phyloP scores from a whole-genome alignment of 2,113 vertebrate genomes.

The Conger conger region DNA sequence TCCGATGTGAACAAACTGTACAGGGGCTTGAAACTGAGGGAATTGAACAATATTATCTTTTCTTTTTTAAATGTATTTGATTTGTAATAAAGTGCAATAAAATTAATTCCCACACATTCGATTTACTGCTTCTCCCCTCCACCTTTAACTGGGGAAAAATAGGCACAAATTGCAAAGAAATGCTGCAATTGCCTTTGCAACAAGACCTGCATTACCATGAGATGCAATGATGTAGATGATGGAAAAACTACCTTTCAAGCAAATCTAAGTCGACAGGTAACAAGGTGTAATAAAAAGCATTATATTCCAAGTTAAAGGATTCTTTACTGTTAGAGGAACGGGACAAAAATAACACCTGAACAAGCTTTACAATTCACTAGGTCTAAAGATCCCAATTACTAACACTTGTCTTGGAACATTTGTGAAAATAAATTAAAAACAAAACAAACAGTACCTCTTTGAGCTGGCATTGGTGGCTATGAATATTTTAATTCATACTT shows the following conservation, averaged over 20 bases:
- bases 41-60: neutral
- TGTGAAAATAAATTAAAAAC: neutral
- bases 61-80: neutral
- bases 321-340: neutral
- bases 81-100: neutral
- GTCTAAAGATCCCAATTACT: slow-evolving; percentile 7
- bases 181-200: neutral
- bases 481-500: slow-evolving; percentile 66
- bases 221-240: neutral
- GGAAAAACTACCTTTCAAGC: neutral
- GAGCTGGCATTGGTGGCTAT: slow-evolving; percentile 14
- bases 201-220: neutral
- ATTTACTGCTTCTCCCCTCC: neutral
- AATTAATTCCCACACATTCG: neutral
- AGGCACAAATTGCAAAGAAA: neutral
- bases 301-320: neutral
- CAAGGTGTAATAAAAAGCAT: neutral
- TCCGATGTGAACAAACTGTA: no score
- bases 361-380: slow-evolving; percentile 54
- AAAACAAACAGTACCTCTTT: neutral
- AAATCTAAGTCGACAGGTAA: neutral
- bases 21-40: no score
- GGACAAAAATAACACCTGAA: slow-evolving; percentile 59
- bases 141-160: neutral
- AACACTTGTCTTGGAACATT: neutral